Conservation (phyloP, 2,113 vertebrate species). For the Pseudorectes ferrugineus region DNA sequence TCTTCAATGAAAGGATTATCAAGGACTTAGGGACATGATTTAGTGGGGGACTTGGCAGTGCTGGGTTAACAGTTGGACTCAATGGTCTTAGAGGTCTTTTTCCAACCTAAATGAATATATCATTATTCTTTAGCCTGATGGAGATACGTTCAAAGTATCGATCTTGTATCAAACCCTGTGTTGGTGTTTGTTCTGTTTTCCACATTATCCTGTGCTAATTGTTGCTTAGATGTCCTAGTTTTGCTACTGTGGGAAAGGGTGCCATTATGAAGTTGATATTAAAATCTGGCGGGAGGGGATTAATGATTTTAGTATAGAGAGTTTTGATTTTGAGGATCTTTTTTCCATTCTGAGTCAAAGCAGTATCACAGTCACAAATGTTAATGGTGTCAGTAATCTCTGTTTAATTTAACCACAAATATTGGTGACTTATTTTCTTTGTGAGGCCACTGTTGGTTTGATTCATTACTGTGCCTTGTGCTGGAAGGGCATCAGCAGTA, state of each 20-base stretch:
- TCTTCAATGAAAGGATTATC: neutral
- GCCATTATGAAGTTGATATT: neutral
- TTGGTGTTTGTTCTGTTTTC: neutral
- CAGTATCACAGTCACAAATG: neutral
- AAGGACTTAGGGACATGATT: neutral
- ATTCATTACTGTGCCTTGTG: neutral
- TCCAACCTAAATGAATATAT: neutral
- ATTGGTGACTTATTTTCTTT: neutral
- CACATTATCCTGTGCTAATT: neutral
- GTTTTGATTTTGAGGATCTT: neutral
- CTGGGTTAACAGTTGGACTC: neutral
- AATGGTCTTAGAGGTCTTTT: neutral
- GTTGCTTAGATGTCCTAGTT: neutral
- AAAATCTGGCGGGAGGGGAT: neutral
- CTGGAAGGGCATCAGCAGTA: neutral
- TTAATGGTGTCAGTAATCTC: neutral
- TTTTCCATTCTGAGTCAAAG: neutral
- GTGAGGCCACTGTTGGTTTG: neutral
- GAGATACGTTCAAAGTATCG: fast-evolving
- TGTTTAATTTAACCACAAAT: neutral
- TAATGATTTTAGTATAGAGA: neutral
- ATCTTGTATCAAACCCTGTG: neutral
- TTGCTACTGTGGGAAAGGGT: neutral
- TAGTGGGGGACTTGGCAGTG: neutral
- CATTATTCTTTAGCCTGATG: neutral